A percentile compares a stretch with the other conserved stretches of the same genome.
Conservation (phyloP, 2,113 vertebrate genomes). For the Anseranas semipalmata region DNA sequence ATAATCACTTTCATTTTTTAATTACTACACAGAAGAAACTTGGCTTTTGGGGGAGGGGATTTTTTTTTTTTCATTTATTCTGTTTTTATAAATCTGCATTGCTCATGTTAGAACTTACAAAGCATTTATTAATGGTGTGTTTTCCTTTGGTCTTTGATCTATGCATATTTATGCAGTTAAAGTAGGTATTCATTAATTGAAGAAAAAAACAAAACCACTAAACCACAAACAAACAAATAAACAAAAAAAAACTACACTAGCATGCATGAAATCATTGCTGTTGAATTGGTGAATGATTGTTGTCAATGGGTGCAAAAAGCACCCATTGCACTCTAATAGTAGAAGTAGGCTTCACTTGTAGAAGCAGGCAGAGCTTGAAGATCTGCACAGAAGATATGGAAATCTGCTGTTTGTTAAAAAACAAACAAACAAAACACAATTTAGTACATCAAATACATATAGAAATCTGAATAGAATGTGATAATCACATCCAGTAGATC, state of each 20-base stretch:
- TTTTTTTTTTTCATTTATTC: background rate
- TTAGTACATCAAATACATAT: no score
- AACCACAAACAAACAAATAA: background rate
- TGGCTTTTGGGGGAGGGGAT: background rate
- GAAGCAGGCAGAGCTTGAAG: background rate
- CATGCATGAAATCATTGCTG: background rate
- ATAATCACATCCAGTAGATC: background rate
- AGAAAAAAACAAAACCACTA: background rate
- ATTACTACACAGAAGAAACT: background rate
- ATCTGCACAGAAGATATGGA: background rate
- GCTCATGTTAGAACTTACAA: background rate
- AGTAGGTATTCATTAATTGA: background rate
- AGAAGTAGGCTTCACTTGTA: background rate
- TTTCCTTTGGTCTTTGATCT: background rate
- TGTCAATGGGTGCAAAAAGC: background rate
- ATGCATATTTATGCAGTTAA: background rate
- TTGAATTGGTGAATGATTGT: background rate
- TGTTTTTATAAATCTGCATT: background rate
- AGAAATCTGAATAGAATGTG: background rate
- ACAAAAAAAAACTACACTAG: background rate
- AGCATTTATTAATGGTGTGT: background rate
- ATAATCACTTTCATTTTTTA: background rate
- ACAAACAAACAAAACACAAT: no score
- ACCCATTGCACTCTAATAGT: background rate
- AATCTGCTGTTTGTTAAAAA: background rate